A percentile compares a stretch with the other conserved stretches of the same genome.
Evolutionary conservation across 1,140 invertebrate genomes (phyloP).

Genomic region (Zaprionus taronus): DNA sequence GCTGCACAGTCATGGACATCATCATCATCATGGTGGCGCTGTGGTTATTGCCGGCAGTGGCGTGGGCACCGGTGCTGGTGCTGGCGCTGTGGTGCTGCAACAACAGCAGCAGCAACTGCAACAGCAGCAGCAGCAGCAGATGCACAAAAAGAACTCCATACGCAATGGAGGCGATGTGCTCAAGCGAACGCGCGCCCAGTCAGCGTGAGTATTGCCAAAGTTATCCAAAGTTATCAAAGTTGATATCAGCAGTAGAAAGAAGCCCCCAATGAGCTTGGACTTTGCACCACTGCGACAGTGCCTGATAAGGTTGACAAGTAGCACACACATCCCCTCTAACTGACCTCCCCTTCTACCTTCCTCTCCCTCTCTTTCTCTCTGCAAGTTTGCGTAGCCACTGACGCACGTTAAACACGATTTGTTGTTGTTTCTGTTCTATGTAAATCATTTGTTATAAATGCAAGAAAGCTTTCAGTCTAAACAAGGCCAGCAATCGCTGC

Average conservation of each 20-base stretch:
- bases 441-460: neutral
- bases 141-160: constrained; percentile 88
- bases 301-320: constrained; percentile 18
- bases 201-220: constrained; percentile 86
- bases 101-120: constrained; percentile 70
- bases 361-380: neutral
- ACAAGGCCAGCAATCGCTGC: neutral
- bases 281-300: constrained; percentile 44
- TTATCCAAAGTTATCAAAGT: neutral
- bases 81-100: constrained; percentile 82
- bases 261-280: constrained; percentile 48
- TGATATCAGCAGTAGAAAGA: neutral
- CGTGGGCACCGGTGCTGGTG: constrained; percentile 73
- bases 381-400: neutral
- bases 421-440: neutral
- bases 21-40: constrained; percentile 84
- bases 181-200: constrained; percentile 88
- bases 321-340: neutral
- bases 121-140: constrained; percentile 83
- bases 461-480: neutral
- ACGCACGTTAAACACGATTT: neutral
- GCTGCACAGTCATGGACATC: constrained; percentile 84
- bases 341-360: neutral
- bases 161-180: constrained; percentile 88
- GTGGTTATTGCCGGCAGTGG: constrained; percentile 82